Conservation (phyloP, 2,888 invertebrate species). For the Hoplodrina ambigua region DNA sequence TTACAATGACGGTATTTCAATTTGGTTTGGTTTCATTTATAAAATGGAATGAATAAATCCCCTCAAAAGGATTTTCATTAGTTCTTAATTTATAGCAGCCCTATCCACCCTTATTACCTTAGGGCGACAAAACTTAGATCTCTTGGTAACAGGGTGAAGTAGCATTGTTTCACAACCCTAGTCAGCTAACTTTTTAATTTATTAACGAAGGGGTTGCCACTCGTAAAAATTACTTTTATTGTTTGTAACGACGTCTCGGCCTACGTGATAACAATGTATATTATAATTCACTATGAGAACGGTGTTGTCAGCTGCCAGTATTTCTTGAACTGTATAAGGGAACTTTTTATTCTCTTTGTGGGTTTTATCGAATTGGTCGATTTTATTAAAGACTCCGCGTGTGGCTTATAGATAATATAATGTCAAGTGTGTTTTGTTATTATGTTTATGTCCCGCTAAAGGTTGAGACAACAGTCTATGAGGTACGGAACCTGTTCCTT, state of each 20-base stretch:
- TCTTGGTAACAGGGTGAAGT: constrained; percentile 85
- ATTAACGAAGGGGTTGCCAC: constrained; percentile 88
- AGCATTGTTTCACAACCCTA: constrained; percentile 86
- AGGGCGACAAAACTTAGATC: constrained; percentile 84
- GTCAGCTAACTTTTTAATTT: constrained; percentile 87
- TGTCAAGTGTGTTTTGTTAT: constrained; percentile 86
- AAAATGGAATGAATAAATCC: constrained; percentile 51
- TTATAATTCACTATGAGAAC: constrained; percentile 83
- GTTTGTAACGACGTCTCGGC: constrained; percentile 89
- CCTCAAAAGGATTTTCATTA: constrained; percentile 55
- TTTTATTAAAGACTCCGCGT: constrained; percentile 70
- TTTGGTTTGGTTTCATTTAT: constrained; percentile 43
- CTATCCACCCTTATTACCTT: constrained; percentile 70
- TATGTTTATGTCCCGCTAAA: constrained; percentile 83
- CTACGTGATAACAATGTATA: constrained; percentile 89
- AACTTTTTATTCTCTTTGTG: constrained; percentile 14
- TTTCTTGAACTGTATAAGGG: constrained; percentile 63
- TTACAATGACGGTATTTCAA: constrained; percentile 39
- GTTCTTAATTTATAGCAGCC: constrained; percentile 59
- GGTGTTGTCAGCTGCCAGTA: constrained; percentile 61
- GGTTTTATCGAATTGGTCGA: constrained; percentile 61
- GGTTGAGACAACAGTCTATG: constrained; percentile 80
- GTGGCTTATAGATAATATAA: constrained; percentile 75
- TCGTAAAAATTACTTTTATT: constrained; percentile 91
- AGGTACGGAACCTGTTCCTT: constrained; percentile 80